Base-by-base conservation (phyloP, 2,888 invertebrate genomes). In the Pyrrhia umbra region DNA sequence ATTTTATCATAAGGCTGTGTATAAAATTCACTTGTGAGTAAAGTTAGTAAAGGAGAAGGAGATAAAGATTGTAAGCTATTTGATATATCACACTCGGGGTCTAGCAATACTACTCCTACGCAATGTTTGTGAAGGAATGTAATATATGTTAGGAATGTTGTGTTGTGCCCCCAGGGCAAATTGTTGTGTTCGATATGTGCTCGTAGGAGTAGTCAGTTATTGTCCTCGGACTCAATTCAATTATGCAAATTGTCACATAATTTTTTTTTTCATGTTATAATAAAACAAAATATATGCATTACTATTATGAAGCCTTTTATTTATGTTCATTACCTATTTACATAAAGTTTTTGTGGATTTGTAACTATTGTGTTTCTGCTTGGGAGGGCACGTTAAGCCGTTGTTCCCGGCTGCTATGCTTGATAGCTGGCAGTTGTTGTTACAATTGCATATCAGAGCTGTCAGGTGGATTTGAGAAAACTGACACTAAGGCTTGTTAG, bases 241-340 rank as follows among this genome's bases (percentile, higher is more conserved):
- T 91, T 91, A 92, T 90, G 93, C 92, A 89, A 90, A 90, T 91
- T 92, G 91, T 93, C 92, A 91, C 91, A 87, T 90, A 88, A 87
- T 89, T 92, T 92, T 90, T 30, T 90, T 93, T 94, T 92, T 88
- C 92, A 92, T 93, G 94, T 94, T 91, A 91, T 90, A 90, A 89
- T 91, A 91, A 93, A 92, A 91, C 86, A 88, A 87, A 91, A 92
- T 94, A 94, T 93, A 93, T 88, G 91, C 93, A 93, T 93, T 91
- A 90, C 92, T 91, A 92, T 88, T 86, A 87, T 60, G 54, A 52
- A 60, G 70, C 71, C 61, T 91, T 91, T 91, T 79, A 81, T 87
- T 91, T 70, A 16, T 27, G 15, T 47, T 15, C 1, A 30, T 13
- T 13, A 4, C 13, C 30, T 30, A 30, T 6, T 6, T 25, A 8